A percentile compares a stretch with the other conserved stretches of the same genome.
Conservation (phyloP, 2,113 vertebrate species). For the Crotalus helleri region DNA sequence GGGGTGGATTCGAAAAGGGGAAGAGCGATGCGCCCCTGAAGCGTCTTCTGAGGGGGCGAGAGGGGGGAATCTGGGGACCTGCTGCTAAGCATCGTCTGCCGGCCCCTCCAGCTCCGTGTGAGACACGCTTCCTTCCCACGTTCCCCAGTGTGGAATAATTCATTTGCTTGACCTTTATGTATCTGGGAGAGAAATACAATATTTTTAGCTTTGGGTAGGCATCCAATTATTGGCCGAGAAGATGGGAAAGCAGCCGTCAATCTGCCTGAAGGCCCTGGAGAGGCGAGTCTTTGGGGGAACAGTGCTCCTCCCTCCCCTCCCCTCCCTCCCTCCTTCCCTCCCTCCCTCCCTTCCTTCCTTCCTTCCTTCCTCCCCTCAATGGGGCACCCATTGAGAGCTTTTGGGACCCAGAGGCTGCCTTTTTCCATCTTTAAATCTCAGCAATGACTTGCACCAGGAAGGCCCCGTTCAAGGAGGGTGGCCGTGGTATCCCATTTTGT, state of each 20-base stretch:
- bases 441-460: not conserved
- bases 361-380: not conserved
- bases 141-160: accelerated
- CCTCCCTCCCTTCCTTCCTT: not conserved
- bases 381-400: not conserved
- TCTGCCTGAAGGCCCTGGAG: not conserved
- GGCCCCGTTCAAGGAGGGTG: not conserved
- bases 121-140: not conserved
- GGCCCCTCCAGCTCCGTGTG: not conserved
- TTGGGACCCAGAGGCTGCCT: not conserved
- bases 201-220: conserved; percentile 37
- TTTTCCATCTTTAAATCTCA: not conserved
- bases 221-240: conserved; percentile 2
- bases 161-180: not conserved
- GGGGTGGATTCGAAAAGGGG: not conserved
- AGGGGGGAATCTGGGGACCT: not conserved
- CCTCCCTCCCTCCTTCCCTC: accelerated
- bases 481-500: not conserved
- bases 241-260: conserved; percentile 4
- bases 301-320: too few species aligned
- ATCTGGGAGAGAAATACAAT: not conserved
- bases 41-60: not conserved
- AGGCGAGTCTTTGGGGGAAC: not conserved
- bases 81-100: accelerated
- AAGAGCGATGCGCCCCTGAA: not conserved